Conservation (phyloP, 2,113 vertebrate genomes). For the Alethe castanea region DNA sequence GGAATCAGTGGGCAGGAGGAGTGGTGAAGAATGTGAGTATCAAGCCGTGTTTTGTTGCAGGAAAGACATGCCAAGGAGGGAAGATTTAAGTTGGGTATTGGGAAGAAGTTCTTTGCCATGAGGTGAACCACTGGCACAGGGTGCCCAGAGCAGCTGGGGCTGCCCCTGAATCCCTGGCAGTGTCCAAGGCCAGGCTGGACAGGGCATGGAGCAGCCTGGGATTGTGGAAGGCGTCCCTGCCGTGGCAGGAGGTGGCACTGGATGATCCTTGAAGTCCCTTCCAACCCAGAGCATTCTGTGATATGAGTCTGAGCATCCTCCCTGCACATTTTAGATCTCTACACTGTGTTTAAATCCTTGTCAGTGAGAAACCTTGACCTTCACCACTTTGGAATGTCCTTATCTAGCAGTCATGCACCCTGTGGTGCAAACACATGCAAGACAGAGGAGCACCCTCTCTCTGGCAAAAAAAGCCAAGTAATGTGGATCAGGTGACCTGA, state of each 20-base stretch:
- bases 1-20: not conserved
- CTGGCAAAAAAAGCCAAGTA: not conserved
- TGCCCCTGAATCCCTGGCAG: not conserved
- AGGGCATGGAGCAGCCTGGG: accelerated
- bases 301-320: not conserved
- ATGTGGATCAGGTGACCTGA: accelerated
- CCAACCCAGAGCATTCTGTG: not conserved
- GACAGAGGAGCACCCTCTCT: not conserved
- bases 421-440: accelerated
- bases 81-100: not conserved
- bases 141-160: not conserved
- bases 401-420: accelerated
- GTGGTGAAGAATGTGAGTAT: not conserved
- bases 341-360: accelerated
- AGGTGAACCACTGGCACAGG: not conserved
- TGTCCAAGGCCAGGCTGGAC: not conserved
- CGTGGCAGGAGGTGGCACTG: accelerated
- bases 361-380: not conserved
- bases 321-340: not conserved
- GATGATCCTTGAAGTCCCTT: not conserved
- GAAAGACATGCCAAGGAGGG: not conserved
- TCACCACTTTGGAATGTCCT: not conserved
- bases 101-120: not conserved
- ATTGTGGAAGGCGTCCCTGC: not conserved
- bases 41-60: not conserved